Evolutionary conservation across 2,888 invertebrate genomes (phyloP), one percentile per base, ranked within the genome.

Genomic region (Lycaena phlaeas): DNA sequence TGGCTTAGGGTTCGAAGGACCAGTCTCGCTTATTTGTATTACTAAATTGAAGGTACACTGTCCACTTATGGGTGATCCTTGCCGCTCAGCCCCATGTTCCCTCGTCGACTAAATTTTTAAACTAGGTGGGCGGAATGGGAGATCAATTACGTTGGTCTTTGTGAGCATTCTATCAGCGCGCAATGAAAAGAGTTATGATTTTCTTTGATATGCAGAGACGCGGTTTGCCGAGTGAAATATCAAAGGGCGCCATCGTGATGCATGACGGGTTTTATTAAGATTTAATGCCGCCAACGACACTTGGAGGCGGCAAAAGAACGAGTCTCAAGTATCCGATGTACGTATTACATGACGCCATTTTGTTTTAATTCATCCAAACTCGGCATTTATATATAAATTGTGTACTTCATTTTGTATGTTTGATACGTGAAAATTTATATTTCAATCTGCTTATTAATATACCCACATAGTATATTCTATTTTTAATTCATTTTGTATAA

Each of bases 171-270:
- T 81, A 82, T 84, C 79, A 81, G 75, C 69, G 74, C 66, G 73
- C 82, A 81, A 78, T 82, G 78, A 82, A 84, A 82, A 84, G 82
- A 84, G 82, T 84, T 84, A 75, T 81, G 79, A 81, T 75, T 76
- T 82, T 78, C 81, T 84, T 84, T 82, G 82, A 81, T 77, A 79
- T 64, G 59, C 64, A 73, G 68, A 78, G 81, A 72, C 78, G 76
- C 68, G 76, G 82, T 81, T 82, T 82, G 74, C 81, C 84, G 70
- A 81, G 69, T 82, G 82, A 82, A 71, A 79, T 82, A 84, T 84
- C 84, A 84, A 84, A 84, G 82, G 65, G 69, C 70, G 61, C 67
- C 59, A 67, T 67, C 65, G 69, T 66, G 69, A 77, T 76, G 82
- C 82, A 84, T 81, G 82, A 76, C 71, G 76, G 70, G 74, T 74